Evolutionary conservation across 2,113 vertebrate genomes (phyloP), one percentile per base, ranked within the genome.

Genomic region (Rissa tridactyla): DNA sequence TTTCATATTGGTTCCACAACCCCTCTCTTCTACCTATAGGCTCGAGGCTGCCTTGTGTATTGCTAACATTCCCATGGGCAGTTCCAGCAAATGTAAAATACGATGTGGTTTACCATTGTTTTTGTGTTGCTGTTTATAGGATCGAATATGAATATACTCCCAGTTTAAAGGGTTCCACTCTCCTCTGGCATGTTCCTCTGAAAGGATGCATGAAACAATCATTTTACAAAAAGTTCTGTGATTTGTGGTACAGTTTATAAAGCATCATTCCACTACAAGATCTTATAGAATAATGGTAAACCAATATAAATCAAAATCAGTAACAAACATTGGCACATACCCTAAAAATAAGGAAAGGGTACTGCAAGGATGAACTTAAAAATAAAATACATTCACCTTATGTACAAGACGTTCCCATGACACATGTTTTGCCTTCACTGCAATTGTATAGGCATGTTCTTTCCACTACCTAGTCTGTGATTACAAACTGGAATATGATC

Each of bases 401-500:
- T 0, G 1, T 76, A 44, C 7, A 57, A 60, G 19, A 66, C 49
- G 29, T 40, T 72, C 54, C 49, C 69, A 15, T 32, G 86, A 54
- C 36, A 84, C 42, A 49, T 73, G 61, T 76, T 82, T 92, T 88
- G 54, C 82, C 55, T 58, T 90, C 65, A 71, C 40, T 90, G 90
- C 64, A 73, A 46, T 71, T 57, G 70, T 76, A 51, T 57, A 76
- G 91, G 7, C 40, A 36, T 36, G 75, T 79, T 92, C 91, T 96
- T 96, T 94, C 93, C 73, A 52, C 89, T 79, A 29, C 34, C 54
- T 77, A 34, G 34, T 77, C 61, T 65, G 85, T 94, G 94, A 80
- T 86, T 95, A 96, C 85, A 80, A 85, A 73, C 75, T 77, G 93
- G 55, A 91, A 95, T 73, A 34, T 22, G 79, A 95, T 94, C 94